These are phyloP conservation scores for Lagorchestes hirsutus DNA, from an alignment of 2,797 vertebrate genomes.

Conservation along the genomic window DNA sequence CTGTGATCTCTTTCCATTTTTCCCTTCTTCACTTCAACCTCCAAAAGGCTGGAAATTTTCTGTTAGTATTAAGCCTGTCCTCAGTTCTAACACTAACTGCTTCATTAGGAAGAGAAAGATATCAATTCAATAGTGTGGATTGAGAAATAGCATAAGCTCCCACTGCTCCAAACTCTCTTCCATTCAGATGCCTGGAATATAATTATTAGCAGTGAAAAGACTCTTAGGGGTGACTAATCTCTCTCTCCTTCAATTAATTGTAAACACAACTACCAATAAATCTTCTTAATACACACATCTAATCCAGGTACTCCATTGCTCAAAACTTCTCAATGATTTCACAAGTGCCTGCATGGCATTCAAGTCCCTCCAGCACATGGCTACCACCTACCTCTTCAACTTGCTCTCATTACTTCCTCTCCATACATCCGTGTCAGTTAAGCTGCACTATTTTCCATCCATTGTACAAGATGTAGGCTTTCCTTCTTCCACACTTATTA, in stretches of 20 bases:
- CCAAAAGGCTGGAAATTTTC: not conserved
- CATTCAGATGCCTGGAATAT: not conserved
- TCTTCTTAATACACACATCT: not conserved
- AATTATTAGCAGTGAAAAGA: not conserved
- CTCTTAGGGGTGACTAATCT: not conserved
- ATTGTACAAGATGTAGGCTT: not conserved
- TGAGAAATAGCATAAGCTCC: not conserved
- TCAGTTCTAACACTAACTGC: not conserved
- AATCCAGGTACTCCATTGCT: not conserved
- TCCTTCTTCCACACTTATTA: not conserved
- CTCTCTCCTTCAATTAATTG: not conserved
- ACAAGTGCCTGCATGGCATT: not conserved
- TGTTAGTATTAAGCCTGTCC: not conserved
- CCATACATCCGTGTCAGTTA: not conserved
- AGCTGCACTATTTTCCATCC: not conserved
- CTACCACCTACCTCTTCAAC: not conserved
- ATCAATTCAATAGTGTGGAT: not conserved
- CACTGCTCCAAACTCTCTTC: not conserved
- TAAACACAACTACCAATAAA: not conserved
- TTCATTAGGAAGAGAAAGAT: not conserved
- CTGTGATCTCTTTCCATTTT: not conserved
- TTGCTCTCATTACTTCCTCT: not conserved
- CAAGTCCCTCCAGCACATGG: not conserved
- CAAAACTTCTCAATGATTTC: not conserved
- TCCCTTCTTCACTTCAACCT: not conserved